phyloP scores from a whole-genome alignment of 2,113 vertebrate genomes.

The Aspidoscelis tigris region DNA sequence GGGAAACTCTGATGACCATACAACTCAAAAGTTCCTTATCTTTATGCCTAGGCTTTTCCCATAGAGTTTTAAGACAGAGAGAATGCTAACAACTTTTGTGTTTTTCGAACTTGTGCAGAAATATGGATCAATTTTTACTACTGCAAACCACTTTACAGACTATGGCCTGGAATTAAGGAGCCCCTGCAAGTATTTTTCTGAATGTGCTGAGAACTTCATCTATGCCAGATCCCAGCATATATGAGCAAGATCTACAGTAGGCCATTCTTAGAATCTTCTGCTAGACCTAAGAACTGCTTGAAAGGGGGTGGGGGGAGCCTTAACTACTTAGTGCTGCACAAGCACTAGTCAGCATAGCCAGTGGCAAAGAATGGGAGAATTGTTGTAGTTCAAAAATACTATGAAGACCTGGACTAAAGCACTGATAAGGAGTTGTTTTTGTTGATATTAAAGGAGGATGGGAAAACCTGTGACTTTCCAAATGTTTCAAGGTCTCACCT shows the following conservation, averaged over 20 bases:
- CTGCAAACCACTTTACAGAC: not conserved
- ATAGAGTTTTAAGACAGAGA: no score
- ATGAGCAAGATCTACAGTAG: constrained; percentile 27
- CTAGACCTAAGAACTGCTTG: constrained; percentile 33
- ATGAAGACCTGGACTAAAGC: no score
- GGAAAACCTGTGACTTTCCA: not conserved
- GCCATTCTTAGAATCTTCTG: constrained; percentile 28
- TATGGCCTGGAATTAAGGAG: not conserved
- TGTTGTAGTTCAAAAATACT: no score
- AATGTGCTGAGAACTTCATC: not conserved
- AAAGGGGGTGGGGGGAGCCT: constrained; percentile 6
- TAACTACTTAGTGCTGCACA: constrained; percentile 26
- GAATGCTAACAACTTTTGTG: no score
- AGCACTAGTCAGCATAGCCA: not conserved
- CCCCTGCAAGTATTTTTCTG: no score
- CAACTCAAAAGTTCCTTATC: no score
- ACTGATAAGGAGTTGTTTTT: not conserved
- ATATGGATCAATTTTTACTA: not conserved
- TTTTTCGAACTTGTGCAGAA: constrained; percentile 1
- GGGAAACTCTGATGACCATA: no score
- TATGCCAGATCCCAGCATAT: not conserved
- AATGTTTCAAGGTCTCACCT: not conserved
- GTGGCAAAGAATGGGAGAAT: no score
- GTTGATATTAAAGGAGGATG: constrained; percentile 4
- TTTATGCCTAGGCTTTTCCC: not conserved